Percentiles rank a stretch among this genome's conserved stretches.
These are phyloP conservation scores for Dipodomys ordii DNA, from an alignment of 2,113 vertebrate species.

Conservation along the genomic window DNA sequence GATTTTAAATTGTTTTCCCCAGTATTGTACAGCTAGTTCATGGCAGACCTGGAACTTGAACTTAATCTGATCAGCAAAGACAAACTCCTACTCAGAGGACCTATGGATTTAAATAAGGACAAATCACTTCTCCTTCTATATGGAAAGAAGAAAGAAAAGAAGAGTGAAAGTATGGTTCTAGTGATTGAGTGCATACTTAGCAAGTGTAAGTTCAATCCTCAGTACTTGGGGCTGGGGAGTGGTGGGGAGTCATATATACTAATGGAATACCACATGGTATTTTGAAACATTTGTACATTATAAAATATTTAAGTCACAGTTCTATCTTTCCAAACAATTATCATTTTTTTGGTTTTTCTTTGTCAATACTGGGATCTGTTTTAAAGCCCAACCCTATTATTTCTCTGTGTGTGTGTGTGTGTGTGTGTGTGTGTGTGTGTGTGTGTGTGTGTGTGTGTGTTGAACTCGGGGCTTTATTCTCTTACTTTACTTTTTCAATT, in stretches of 20 bases:
- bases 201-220: no score
- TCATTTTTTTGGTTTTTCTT: neutral
- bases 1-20: conserved; percentile 9
- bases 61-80: neutral
- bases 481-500: no score
- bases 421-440: no score
- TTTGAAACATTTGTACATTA: neutral
- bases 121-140: neutral
- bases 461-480: no score
- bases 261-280: neutral
- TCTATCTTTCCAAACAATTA: neutral
- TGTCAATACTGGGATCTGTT: no score
- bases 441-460: no score
- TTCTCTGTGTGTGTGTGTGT: no score
- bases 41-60: conserved; percentile 30
- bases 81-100: neutral
- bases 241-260: no score
- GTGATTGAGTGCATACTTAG: no score
- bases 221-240: no score
- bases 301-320: neutral
- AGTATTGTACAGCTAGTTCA: neutral
- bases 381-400: no score
- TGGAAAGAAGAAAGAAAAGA: neutral
- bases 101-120: neutral
- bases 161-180: no score